These are phyloP conservation scores for Ellobius talpinus DNA, from an alignment of 2,113 vertebrate genomes.

Conservation along the genomic window DNA sequence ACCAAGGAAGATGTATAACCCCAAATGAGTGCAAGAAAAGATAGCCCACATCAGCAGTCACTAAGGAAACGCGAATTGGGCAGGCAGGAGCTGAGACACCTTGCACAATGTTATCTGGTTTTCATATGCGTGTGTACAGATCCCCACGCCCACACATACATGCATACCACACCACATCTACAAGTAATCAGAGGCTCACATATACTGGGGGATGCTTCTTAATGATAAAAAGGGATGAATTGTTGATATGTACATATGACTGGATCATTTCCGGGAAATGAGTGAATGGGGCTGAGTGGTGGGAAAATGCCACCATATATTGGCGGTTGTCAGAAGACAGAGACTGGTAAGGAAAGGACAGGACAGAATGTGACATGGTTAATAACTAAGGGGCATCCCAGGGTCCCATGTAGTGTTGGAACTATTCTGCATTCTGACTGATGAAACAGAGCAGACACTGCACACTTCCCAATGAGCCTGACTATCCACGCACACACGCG, in stretches of 20 bases:
- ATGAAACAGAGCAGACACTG: neutral
- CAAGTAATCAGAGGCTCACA: neutral
- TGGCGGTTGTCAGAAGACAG: neutral
- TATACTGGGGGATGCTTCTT: neutral
- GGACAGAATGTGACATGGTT: neutral
- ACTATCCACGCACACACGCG: neutral
- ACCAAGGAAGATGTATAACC: neutral
- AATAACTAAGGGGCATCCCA: neutral
- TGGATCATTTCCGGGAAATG: neutral
- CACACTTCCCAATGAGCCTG: neutral
- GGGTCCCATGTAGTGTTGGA: neutral
- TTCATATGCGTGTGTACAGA: neutral
- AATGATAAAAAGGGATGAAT: neutral
- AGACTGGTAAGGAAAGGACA: neutral
- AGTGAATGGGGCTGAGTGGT: neutral
- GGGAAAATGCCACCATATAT: neutral
- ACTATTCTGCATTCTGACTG: neutral
- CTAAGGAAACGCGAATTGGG: slow-evolving; percentile 21
- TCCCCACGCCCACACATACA: neutral
- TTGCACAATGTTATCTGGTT: neutral
- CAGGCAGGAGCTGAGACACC: neutral
- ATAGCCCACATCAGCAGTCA: neutral
- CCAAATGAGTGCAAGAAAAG: slow-evolving; percentile 34
- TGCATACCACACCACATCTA: neutral
- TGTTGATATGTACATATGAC: neutral